Evolutionary conservation across 35 echinoderm and acorn worm species (phyloP), one percentile per base, ranked within the genome.

Genomic region (Hemicentrotus pulcherrimus): DNA sequence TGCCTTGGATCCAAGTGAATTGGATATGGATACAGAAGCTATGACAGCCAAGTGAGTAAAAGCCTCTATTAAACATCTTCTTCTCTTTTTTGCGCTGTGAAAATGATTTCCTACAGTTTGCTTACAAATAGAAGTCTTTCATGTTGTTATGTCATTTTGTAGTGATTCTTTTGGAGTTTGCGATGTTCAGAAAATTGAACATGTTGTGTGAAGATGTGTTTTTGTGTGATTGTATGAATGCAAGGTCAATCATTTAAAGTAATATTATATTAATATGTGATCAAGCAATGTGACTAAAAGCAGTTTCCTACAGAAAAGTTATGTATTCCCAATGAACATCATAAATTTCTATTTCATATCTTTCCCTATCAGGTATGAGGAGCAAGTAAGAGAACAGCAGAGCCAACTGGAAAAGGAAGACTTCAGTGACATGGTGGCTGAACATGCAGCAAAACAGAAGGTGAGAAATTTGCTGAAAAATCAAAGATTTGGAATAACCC

Each of bases 361-460:
- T 59, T 92, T 91, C 32, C 46, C 47, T 55, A 86, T 94, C 59
- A 99, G 98, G 50, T 99, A 99, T 97, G 98, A 99, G 85, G 97
- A 99, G 91, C 97, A 97, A 94, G 98, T 99, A 9, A 91, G 98
- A 97, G 98, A 99, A 93, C 98, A 99, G 58, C 98, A 98, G 94
- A 97, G 94, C 33, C 98, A 99, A 89, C 88, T 99, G 47, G 98
- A 99, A 88, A 99, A 99, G 92, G 98, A 99, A 86, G 98, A 99
- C 86, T 97, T 99, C 92, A 99, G 98, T 97, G 98, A 99, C 91
- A 99, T 99, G 98, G 98, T 99, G 33, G 98, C 98, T 94, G 98
- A 99, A 95, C 98, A 99, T 98, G 98, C 98, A 50, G 98, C 98
- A 5, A 99, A 99, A 94, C 98, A 99, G 92, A 99, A 99, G 96